A percentile compares a stretch with the other conserved stretches of the same genome.
Evolutionary conservation across 2,113 vertebrate genomes (phyloP).

Genomic region (Garra rufa): DNA sequence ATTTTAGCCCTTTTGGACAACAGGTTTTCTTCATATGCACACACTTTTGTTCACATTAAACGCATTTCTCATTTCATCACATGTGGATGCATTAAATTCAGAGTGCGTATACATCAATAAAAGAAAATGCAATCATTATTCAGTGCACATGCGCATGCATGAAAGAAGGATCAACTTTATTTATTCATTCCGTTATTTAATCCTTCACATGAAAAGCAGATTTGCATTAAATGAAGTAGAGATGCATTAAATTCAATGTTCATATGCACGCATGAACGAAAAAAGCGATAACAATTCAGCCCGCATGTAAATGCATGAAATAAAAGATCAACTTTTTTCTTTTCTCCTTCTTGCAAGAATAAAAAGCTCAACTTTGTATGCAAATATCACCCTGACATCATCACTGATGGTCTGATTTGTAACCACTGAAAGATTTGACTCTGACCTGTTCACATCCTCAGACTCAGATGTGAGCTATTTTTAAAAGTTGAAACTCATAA

Average conservation of each 20-base stretch:
- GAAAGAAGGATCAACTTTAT: background rate
- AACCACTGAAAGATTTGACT: background rate
- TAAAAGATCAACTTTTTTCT: background rate
- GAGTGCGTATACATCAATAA: background rate
- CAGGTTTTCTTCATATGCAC: background rate
- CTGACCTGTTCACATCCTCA: background rate
- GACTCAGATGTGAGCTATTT: background rate
- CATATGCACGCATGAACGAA: background rate
- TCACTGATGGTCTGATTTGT: background rate
- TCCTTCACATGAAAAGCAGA: background rate
- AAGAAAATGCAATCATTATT: background rate
- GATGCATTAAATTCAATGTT: background rate
- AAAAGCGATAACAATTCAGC: background rate
- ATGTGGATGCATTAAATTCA: background rate
- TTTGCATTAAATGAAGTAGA: too few species aligned
- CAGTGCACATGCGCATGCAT: background rate
- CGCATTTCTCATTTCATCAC: too few species aligned
- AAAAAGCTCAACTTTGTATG: background rate
- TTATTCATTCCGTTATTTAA: background rate
- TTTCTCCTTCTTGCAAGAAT: background rate
- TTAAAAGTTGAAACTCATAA: background rate
- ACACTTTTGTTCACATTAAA: too few species aligned
- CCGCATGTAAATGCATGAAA: background rate
- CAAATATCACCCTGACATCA: background rate
- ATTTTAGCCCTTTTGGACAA: too few species aligned